Conservation (phyloP, 1,140 invertebrate species). For the Delia radicum region DNA sequence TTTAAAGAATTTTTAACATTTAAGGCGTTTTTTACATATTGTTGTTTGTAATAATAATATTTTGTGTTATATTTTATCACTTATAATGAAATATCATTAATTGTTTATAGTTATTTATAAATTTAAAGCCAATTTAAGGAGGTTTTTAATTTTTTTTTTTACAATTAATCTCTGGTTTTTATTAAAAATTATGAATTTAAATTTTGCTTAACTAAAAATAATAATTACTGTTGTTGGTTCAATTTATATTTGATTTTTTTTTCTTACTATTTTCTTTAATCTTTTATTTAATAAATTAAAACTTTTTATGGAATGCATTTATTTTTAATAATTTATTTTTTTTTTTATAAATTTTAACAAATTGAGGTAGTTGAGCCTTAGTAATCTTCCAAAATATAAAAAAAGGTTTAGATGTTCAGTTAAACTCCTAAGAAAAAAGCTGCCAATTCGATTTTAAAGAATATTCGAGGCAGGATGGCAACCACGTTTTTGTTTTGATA, state of each 20-base stretch:
- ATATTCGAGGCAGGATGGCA: not conserved
- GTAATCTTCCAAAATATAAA: not conserved
- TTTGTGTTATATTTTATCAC: conserved; percentile 33
- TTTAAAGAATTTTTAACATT: conserved; percentile 32
- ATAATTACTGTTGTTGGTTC: conserved; percentile 30
- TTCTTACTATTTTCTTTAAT: not conserved
- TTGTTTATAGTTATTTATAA: not conserved
- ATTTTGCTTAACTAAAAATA: conserved; percentile 26
- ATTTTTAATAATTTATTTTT: not conserved
- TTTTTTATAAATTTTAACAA: conserved; percentile 14
- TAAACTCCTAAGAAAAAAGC: not conserved
- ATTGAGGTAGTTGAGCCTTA: conserved; percentile 19
- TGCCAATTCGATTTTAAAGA: not conserved
- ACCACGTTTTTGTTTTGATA: not conserved
- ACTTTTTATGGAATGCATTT: conserved; percentile 38
- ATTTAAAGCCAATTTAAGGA: conserved; percentile 13
- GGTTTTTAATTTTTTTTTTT: conserved; percentile 27
- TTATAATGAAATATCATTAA: conserved; percentile 30
- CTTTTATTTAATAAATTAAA: conserved; percentile 19
- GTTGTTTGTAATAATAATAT: conserved; percentile 30
- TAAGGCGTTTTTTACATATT: conserved; percentile 27
- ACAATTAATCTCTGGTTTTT: conserved; percentile 25
- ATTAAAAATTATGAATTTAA: not conserved
- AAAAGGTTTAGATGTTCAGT: not conserved
- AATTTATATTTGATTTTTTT: not conserved